Base-by-base conservation (phyloP, 37 sponge, comb jelly and placozoan genomes). In the Aplysina aerophoba region DNA sequence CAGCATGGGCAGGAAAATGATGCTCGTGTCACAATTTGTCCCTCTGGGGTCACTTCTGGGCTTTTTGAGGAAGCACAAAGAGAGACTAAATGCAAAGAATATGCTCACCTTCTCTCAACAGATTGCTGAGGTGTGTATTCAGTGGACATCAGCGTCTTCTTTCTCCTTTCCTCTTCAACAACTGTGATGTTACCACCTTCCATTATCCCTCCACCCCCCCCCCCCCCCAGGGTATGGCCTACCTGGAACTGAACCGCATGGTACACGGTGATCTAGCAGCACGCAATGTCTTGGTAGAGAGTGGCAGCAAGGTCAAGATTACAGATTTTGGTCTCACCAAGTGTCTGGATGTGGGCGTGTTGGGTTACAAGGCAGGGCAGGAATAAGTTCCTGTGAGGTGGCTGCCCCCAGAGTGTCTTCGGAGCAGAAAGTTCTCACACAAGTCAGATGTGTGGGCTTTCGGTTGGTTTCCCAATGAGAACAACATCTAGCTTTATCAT, bases 311-410 rank as follows among this genome's bases (percentile, higher is more conserved):
- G 40, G 92, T 97, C 31, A 97, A 94, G 87, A 97, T 97, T 68
- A 92, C 95, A 35, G 98, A 97, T 64, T 97, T 97, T 89, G 98
- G 98, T 15, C 83, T 97, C 67, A 91, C 92, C n/a, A 86, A 86
- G 67, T 73, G 93, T 20, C 81, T 97, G 39, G 96, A 91, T 80
- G 89, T 90, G 16, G 94, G 91, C 11, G 87, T 91, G 74, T 40
- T 72, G 28, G 89, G 91, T 41, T 96, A 90, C 87, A 66, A 91
- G 65, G 84, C 91, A 25, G 50, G 65, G 36, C 89, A 85, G 56
- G 91, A 88, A n/a, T 93, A 91, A 84, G 95, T 93, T 14, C 96
- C 96, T 55, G 80, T 96, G 37, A 94, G 93, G 34, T 96, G 96
- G 96, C 85, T 96, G 87, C 87, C 96, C 11, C 94, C 92, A 16